Evolutionary conservation across 2,797 vertebrate species (phyloP), one percentile per base, ranked within the genome.

Genomic region (Scarus forsteni): DNA sequence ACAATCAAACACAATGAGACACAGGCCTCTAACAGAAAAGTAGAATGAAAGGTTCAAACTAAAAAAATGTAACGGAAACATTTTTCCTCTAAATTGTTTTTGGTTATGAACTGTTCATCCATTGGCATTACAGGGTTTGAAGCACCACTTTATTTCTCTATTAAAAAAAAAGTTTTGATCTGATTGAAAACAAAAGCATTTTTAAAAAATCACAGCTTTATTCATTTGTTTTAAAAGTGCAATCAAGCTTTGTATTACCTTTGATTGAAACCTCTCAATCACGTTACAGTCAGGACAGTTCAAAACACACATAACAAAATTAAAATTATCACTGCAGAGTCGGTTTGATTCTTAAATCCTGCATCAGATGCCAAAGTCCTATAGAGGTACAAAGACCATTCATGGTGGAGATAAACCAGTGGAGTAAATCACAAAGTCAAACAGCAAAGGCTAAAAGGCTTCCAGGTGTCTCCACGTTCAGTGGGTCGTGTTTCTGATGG

Each of bases 401-500:
- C 27, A 75, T 27, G 38, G 70, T 38, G 19, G 13, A 49, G 70
- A 55, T 9, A 72, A 10, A 59, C 43, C 56, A 56, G 45, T 67
- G 45, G 18, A 42, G 12, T 42, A 36, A 73, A 66, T 85, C 49
- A 77, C 3, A n/a, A 7, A 45, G 52, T 66, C 34, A 77, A 65
- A 68, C 10, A 56, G 18, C 53, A 10, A 59, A 36, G 56, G 1
- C 11, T 10, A 59, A 53, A 58, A 61, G 34, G 36, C 44, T 49
- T 66, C 38, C 19, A 56, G 5, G 48, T 36, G 54, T 18, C 10
- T 58, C n/a, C 12, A 11, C 16, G 44, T 53, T 94, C 75, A 95
- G 84, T 93, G 96, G 64, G 38, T 68, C 39, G 85, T 93, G 78
- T 97, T 95, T 83, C 89, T 92, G 69, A 99, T 91, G 73, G 92